Percentiles rank a stretch among this genome's conserved stretches.
phyloP scores from a whole-genome alignment of 2,113 vertebrate species.

The Ranitomeya imitator region DNA sequence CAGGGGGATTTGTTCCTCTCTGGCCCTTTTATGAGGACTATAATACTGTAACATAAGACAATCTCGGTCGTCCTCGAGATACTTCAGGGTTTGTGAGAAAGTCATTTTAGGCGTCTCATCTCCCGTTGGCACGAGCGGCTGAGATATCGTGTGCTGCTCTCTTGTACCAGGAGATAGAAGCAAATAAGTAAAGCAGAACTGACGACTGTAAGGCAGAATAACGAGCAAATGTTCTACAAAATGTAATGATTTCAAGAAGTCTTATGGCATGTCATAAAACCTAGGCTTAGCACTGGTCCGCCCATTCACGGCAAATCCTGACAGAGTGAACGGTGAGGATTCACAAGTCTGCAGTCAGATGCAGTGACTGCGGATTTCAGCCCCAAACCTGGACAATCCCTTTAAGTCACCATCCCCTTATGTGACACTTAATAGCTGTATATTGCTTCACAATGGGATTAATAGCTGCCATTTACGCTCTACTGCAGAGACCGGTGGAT shows the following conservation, averaged over 20 bases:
- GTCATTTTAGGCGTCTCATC: constrained; percentile 2
- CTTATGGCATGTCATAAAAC: too few species aligned
- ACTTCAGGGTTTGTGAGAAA: background rate
- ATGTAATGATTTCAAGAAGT: background rate
- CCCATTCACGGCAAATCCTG: too few species aligned
- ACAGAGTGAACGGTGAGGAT: too few species aligned
- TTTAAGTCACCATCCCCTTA: too few species aligned
- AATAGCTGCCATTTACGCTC: too few species aligned
- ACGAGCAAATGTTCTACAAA: background rate
- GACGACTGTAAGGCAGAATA: background rate
- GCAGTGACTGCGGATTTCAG: too few species aligned
- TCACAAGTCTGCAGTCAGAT: too few species aligned
- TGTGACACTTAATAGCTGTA: too few species aligned
- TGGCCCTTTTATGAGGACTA: background rate
- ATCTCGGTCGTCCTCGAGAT: background rate
- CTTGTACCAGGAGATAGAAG: background rate
- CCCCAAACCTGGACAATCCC: too few species aligned
- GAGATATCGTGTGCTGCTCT: background rate
- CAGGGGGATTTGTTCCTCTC: background rate
- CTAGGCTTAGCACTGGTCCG: too few species aligned
- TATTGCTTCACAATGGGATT: too few species aligned
- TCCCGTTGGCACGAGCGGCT: background rate
- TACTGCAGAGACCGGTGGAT: too few species aligned
- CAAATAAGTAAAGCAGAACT: background rate
- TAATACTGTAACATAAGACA: background rate